Percentiles rank a stretch among this genome's conserved stretches.
Conservation (phyloP, 2,888 invertebrate species). For the Scaptomyza flava region DNA sequence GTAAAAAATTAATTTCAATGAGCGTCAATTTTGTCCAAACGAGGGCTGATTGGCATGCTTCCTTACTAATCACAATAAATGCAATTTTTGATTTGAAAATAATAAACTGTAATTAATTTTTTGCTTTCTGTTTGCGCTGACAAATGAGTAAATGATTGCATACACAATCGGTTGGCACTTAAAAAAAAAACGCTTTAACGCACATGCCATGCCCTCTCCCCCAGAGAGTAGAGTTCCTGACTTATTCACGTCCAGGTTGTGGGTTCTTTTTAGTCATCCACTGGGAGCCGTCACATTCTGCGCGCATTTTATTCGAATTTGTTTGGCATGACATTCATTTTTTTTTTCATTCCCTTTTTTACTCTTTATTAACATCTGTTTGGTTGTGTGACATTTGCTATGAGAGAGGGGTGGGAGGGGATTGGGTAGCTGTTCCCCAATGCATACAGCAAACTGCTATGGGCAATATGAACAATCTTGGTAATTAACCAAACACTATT, state of each 20-base stretch:
- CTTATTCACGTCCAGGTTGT: conserved; percentile 13
- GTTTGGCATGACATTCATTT: conserved; percentile 29
- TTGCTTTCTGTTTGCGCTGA: conserved; percentile 4
- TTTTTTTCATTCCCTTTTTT: background rate
- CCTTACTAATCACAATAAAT: conserved; percentile 25
- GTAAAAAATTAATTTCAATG: conserved; percentile 73
- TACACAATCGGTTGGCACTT: conserved; percentile 59
- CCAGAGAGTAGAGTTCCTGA: background rate
- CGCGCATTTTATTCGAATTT: conserved; percentile 47
- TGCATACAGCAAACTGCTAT: conserved; percentile 23
- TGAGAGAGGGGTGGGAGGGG: conserved; percentile 14
- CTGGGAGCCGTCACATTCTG: conserved; percentile 32
- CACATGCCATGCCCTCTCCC: conserved; percentile 58
- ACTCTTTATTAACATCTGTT: conserved; percentile 24
- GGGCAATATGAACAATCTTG: conserved; percentile 49
- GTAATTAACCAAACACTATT: conserved; percentile 38
- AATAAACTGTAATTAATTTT: background rate
- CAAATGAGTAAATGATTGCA: conserved; percentile 62
- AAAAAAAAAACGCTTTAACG: conserved; percentile 36
- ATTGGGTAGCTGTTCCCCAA: conserved; percentile 25
- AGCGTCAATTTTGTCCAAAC: conserved; percentile 56
- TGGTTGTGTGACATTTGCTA: conserved; percentile 32
- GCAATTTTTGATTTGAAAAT: conserved; percentile 34
- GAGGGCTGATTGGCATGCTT: background rate
- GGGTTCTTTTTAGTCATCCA: conserved; percentile 8